These are phyloP conservation scores for Mya arenaria DNA, from an alignment of 1,140 invertebrate species.

Conservation along the genomic window DNA sequence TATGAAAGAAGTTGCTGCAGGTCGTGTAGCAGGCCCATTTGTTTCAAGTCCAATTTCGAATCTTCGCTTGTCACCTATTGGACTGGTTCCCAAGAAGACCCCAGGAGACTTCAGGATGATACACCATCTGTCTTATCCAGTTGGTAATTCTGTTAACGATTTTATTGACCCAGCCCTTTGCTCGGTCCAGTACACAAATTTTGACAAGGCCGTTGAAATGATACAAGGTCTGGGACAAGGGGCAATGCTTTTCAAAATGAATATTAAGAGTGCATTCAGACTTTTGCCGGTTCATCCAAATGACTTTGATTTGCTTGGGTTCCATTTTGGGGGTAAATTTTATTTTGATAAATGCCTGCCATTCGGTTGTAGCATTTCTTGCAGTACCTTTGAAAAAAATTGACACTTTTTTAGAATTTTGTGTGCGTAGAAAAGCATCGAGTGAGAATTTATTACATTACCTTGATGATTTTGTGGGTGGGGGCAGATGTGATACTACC, in stretches of 20 bases:
- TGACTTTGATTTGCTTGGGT: conserved; percentile 43
- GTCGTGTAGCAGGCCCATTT: conserved; percentile 5
- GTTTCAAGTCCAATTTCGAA: not conserved
- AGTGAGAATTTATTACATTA: conserved; percentile 3
- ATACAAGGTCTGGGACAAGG: conserved; percentile 3
- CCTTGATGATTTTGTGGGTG: conserved; percentile 30
- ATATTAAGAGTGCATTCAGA: conserved; percentile 49
- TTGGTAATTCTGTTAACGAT: conserved; percentile 27
- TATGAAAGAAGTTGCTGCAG: not conserved
- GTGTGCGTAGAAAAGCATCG: not conserved
- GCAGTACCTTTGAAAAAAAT: conserved; percentile 19
- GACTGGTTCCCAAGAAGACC: conserved; percentile 26
- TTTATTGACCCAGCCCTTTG: conserved; percentile 34
- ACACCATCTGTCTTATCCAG: conserved; percentile 21
- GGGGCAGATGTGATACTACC: not conserved
- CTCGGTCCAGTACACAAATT: conserved; percentile 35
- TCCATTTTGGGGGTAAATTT: conserved; percentile 19
- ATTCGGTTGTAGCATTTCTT: not conserved
- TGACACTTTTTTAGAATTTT: conserved; percentile 5
- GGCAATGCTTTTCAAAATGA: not conserved
- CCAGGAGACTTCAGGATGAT: conserved; percentile 11
- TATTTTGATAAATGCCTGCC: conserved; percentile 44
- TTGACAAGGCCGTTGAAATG: conserved; percentile 39
- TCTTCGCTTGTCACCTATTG: conserved; percentile 6
- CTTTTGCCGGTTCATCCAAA: conserved; percentile 6